A percentile compares a stretch with the other conserved stretches of the same genome.
Evolutionary conservation across 2,888 invertebrate genomes (phyloP).

Genomic region (Drosophila helvetica): DNA sequence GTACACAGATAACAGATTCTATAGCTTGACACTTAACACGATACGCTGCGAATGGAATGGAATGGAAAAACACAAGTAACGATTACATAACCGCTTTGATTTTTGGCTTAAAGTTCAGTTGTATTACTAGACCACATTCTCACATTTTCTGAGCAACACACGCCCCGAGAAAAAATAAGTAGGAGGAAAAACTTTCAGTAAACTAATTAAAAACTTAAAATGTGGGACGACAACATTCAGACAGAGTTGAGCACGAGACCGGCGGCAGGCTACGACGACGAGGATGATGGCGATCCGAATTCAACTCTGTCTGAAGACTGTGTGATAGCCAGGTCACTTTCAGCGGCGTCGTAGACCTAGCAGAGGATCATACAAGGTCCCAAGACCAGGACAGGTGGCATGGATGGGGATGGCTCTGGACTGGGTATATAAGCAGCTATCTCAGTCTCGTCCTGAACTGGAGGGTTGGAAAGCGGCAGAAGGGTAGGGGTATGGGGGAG

Average conservation of each 20-base stretch:
- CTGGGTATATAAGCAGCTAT: constrained; percentile 62
- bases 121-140: constrained; percentile 16
- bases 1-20: constrained; percentile 73
- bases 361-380: constrained; percentile 64
- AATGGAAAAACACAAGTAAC: background rate
- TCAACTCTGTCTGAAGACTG: constrained; percentile 84
- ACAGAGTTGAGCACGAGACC: constrained; percentile 80
- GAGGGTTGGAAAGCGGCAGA: constrained; percentile 8
- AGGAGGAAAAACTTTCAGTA: constrained; percentile 14
- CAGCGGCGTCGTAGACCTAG: constrained; percentile 44
- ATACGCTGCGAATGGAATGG: constrained; percentile 47
- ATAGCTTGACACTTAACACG: constrained; percentile 56
- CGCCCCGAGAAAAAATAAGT: constrained; percentile 43
- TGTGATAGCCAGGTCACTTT: constrained; percentile 52
- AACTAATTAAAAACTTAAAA: constrained; percentile 45
- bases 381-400: constrained; percentile 43
- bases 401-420: constrained; percentile 49
- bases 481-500: constrained; percentile 12
- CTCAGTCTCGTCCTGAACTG: constrained; percentile 47
- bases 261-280: constrained; percentile 55
- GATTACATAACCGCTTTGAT: constrained; percentile 15
- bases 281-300: constrained; percentile 72
- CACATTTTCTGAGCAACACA: constrained; percentile 67
- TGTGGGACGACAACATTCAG: constrained; percentile 81
- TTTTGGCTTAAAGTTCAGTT: constrained; percentile 5